Base-by-base conservation (phyloP, 2,797 vertebrate species). In the Odontamblyopus rebecca region DNA sequence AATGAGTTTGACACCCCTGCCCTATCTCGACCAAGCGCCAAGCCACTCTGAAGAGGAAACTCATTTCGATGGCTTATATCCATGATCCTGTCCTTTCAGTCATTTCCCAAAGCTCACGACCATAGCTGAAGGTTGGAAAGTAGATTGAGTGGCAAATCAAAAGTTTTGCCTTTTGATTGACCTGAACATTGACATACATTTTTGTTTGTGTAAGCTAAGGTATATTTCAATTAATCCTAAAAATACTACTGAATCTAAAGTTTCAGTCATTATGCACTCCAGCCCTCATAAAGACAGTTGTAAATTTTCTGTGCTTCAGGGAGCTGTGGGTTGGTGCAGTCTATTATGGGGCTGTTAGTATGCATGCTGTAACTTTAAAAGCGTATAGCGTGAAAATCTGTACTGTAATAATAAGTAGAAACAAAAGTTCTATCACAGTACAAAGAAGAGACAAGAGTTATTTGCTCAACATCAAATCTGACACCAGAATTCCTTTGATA, bases 221-320 rank as follows among this genome's bases (percentile, higher is more conserved):
- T 53, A 5, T 53, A 15, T 53, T 53, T 18, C 1, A 53, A 19
- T 53, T 5, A 54, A n/a, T 54, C 18, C 18, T 19, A 19, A 54
- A 19, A 18, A 19, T 54, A n/a, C 51, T 19, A n/a, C 16, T 19
- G 18, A 53, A 53, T 53, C 41, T 44, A 44, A 44, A 13, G 4
- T 44, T 15, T 48, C 13, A 9, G n/a, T 54, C 16, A 54, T 54
- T n/a, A 54, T 18, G 51, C 13, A 53, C 51, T 11, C 9, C 54
- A 27, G 54, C 23, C 54, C 23, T 57, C 12, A 15, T 59, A 15
- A 59, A 59, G 56, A 59, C 56, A 59, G 13, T 26, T 53, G 44
- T 83, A 76, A 78, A 78, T 72, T 80, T 57, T 66, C 50, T 59
- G 65, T 62, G 66, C 77, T 79, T 82, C 72, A 0, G 77, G 78